Evolutionary conservation across 2,888 invertebrate genomes (phyloP).

Genomic region (Plebejus anna): DNA sequence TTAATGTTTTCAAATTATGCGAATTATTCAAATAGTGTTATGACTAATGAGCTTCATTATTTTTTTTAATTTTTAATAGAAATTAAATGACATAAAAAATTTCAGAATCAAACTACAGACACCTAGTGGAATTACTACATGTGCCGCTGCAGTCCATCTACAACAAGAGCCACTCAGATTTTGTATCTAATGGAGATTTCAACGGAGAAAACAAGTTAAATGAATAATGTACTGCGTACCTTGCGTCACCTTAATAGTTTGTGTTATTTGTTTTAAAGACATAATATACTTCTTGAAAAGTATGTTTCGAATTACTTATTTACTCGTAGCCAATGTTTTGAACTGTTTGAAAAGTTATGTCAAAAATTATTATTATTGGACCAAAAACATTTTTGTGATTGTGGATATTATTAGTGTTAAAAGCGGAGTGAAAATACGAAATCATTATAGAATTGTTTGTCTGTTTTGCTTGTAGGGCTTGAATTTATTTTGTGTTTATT

Average conservation of each 20-base stretch:
- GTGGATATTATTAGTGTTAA: constrained; percentile 1
- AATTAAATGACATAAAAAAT: constrained; percentile 2
- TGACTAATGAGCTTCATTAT: no score
- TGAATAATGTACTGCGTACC: neutral
- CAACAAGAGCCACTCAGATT: constrained; percentile 71
- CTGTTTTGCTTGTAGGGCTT: neutral
- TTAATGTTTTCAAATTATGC: no score
- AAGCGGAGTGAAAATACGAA: neutral
- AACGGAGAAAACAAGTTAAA: constrained; percentile 41
- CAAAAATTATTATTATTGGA: neutral
- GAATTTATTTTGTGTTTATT: neutral
- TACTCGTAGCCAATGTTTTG: neutral
- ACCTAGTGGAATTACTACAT: constrained; percentile 91
- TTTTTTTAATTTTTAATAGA: no score
- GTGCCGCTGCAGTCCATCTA: constrained; percentile 93
- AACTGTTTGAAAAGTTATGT: neutral
- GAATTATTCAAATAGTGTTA: no score
- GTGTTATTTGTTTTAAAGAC: constrained; percentile 30
- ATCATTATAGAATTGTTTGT: neutral
- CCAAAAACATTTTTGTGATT: neutral
- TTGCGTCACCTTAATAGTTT: constrained; percentile 23
- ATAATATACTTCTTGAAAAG: constrained; percentile 7
- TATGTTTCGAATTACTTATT: constrained; percentile 33
- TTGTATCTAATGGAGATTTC: constrained; percentile 58
- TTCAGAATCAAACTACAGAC: constrained; percentile 89